Conservation (phyloP, 2,888 invertebrate species). For the Hyles lineata region DNA sequence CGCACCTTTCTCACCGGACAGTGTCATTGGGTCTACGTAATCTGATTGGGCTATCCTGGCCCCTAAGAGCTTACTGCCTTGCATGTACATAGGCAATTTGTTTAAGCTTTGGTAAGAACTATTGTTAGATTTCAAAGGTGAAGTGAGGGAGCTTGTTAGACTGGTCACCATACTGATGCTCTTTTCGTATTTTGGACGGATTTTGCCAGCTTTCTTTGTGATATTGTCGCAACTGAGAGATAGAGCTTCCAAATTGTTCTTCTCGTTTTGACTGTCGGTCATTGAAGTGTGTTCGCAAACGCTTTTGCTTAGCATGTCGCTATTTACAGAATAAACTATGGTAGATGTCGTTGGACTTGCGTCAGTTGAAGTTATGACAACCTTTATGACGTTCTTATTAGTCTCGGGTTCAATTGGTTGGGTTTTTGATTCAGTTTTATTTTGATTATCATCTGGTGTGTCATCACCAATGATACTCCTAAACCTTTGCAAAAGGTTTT, state of each 20-base stretch:
- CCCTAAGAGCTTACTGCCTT: conserved; percentile 92
- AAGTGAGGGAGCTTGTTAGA: conserved; percentile 58
- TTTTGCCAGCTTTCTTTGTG: conserved; percentile 56
- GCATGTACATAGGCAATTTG: conserved; percentile 87
- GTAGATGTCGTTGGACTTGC: conserved; percentile 65
- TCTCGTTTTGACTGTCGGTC: conserved; percentile 72
- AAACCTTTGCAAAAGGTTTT: conserved; percentile 78
- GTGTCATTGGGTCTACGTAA: conserved; percentile 92
- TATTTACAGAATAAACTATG: conserved; percentile 55
- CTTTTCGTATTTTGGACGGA: conserved; percentile 66
- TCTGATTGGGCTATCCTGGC: conserved; percentile 95
- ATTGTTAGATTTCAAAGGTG: conserved; percentile 71
- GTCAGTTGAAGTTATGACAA: conserved; percentile 72
- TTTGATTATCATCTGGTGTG: conserved; percentile 70
- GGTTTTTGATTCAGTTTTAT: conserved; percentile 56
- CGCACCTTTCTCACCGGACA: conserved; percentile 81
- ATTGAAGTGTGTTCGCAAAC: conserved; percentile 71
- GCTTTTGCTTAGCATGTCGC: conserved; percentile 71
- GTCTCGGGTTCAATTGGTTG: conserved; percentile 51
- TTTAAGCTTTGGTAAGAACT: conserved; percentile 74
- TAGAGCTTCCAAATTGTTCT: conserved; percentile 69
- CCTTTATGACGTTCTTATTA: conserved; percentile 68
- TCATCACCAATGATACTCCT: conserved; percentile 82
- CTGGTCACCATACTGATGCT: conserved; percentile 70
- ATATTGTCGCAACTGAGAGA: conserved; percentile 77